Base-by-base conservation (phyloP, 2,797 vertebrate genomes). In the Gorsachius magnificus region DNA sequence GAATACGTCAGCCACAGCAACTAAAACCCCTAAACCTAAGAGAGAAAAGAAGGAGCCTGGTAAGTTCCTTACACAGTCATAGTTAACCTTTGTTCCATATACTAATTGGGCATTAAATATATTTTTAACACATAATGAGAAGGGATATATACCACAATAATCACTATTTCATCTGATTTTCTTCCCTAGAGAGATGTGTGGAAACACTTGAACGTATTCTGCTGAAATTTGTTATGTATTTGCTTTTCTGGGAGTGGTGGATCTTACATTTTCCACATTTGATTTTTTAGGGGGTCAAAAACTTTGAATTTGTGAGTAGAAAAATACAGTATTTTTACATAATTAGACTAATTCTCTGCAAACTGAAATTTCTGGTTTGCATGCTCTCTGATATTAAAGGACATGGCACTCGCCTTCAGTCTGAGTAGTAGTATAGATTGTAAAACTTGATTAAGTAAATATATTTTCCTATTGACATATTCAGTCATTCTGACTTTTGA, bases 1-100 rank as follows among this genome's bases (percentile, higher is more conserved):
- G 69, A 98, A 97, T 71, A 96, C 95, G 6, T 87, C 98, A 79
- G 96, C 94, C n/a, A 94, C 98, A 82, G 70, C 97, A 90, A 64
- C 90, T 92, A 98, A 98, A 97, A 92, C 96, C 28, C 98, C 96
- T 98, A 99, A 98, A 48, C 98, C 95, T 97, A 99, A 99, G 97
- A 99, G 98, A 87, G 99, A 99, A 96, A 99, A 99, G 96, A 99
- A 99, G 93, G 99, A 99, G 74, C 98, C 99, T 13, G 99, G 99
- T 99, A 86, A 98, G 98, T 82, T 96, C 17, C 31, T 89, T 88
- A 21, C 31, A 58, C 50, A 64, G n/a, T 56, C 56, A 45, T 26
- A 57, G 43, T 83, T 95, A 75, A 74, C 64, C 26, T 29, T 80
- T 66, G 11, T 25, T 80, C 11, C 56, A 5, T 85, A 9, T 66